Conservation (phyloP, 1,140 invertebrate genomes). For the Drosophila yakuba region DNA sequence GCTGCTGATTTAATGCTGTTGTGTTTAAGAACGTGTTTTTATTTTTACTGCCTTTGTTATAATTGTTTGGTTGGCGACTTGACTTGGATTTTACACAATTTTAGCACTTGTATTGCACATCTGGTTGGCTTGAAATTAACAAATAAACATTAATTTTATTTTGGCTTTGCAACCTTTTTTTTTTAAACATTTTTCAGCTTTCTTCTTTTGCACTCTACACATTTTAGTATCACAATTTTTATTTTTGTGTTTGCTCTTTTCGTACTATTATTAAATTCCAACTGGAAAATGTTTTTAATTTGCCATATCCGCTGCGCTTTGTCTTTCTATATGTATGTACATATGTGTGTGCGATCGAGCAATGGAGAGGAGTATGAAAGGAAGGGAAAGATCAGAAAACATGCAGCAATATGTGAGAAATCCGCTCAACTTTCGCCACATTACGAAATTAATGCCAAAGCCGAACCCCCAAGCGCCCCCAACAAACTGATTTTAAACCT, state of each 20-base stretch:
- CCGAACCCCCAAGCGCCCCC: slow-evolving; percentile 31
- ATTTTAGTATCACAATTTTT: slow-evolving; percentile 1
- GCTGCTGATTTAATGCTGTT: slow-evolving; percentile 23
- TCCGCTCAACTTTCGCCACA: slow-evolving; percentile 70
- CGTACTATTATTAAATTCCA: slow-evolving; percentile 48
- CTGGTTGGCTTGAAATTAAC: slow-evolving; percentile 24
- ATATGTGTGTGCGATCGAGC: slow-evolving; percentile 9
- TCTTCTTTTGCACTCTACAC: slow-evolving; percentile 11
- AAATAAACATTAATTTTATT: slow-evolving; percentile 17
- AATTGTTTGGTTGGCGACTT: slow-evolving; percentile 62
- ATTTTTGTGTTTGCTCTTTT: slow-evolving; percentile 41
- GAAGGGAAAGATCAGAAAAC: slow-evolving; percentile 14
- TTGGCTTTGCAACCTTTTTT: background rate
- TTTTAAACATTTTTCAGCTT: slow-evolving; percentile 14
- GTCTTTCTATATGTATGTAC: slow-evolving; percentile 20
- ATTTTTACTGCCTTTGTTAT: slow-evolving; percentile 49
- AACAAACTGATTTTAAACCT: slow-evolving; percentile 24
- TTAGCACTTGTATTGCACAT: slow-evolving; percentile 42
- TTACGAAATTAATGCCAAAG: slow-evolving; percentile 70
- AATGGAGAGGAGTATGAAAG: slow-evolving; percentile 2
- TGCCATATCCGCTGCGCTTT: slow-evolving; percentile 65
- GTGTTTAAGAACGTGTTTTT: slow-evolving; percentile 51
- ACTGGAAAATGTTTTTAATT: slow-evolving; percentile 71
- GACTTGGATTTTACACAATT: slow-evolving; percentile 36
- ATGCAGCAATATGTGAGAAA: slow-evolving; percentile 56